phyloP scores from a whole-genome alignment of 2,888 invertebrate genomes.

The Tetheella fluctuosa region DNA sequence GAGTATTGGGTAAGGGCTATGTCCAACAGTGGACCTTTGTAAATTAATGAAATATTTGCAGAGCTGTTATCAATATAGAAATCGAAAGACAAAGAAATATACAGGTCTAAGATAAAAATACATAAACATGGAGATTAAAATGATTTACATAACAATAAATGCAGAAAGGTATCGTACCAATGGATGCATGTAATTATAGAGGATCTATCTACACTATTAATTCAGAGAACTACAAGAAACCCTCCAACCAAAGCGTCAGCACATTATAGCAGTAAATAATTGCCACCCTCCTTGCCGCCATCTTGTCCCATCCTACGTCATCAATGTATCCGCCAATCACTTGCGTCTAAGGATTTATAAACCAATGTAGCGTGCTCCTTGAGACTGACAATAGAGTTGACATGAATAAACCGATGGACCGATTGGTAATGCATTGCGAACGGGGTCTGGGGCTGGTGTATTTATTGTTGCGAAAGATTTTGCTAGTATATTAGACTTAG shows the following conservation, averaged over 20 bases:
- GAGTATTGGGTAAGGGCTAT: no score
- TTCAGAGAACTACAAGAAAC: background rate
- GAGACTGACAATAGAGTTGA: conserved; percentile 8
- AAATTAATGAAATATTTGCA: no score
- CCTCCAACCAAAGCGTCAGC: no score
- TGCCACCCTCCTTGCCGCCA: background rate
- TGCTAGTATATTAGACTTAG: background rate
- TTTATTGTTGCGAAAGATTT: background rate
- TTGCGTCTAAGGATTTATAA: conserved; percentile 6
- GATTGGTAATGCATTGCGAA: background rate
- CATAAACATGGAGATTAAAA: no score
- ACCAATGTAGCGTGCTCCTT: conserved; percentile 3
- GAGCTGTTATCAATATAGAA: no score
- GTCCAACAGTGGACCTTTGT: no score
- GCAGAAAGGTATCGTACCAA: no score
- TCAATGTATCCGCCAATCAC: conserved; percentile 4
- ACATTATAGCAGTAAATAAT: background rate
- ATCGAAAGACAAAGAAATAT: no score
- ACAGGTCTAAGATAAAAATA: no score
- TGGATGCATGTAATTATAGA: no score
- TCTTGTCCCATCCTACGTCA: background rate
- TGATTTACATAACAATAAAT: no score
- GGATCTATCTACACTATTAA: no score
- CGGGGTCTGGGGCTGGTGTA: background rate
- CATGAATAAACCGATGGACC: background rate